A percentile compares a stretch with the other conserved stretches of the same genome.
Evolutionary conservation across 2,888 invertebrate genomes (phyloP).

Genomic region (Leptopilina myrica): DNA sequence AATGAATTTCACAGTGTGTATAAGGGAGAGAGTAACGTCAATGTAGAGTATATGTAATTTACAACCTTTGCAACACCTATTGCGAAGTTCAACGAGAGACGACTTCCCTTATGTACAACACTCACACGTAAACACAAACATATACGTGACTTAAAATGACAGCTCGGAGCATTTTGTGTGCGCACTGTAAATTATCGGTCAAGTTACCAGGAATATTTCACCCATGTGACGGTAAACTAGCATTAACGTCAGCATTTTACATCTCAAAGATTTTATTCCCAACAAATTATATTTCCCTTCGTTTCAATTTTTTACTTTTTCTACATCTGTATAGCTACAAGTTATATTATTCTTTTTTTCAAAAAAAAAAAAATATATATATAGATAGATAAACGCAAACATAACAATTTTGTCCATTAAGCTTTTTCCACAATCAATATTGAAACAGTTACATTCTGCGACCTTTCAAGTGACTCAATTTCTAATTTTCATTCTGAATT

Average conservation of each 20-base stretch:
- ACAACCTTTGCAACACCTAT: constrained; percentile 56
- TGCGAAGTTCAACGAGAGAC: constrained; percentile 10
- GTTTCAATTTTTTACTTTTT: background rate
- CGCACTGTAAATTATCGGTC: constrained; percentile 61
- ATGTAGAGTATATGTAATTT: constrained; percentile 55
- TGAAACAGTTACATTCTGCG: no score
- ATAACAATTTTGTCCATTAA: no score
- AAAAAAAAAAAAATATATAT: no score
- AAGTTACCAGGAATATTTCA: constrained; percentile 64
- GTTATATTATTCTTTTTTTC: background rate
- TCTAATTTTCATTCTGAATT: no score
- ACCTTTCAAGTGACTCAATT: no score
- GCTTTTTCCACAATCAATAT: no score
- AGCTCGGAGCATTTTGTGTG: constrained; percentile 29
- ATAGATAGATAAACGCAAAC: no score
- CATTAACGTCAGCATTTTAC: constrained; percentile 63
- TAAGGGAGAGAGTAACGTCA: constrained; percentile 57
- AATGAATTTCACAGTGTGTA: constrained; percentile 24
- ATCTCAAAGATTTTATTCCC: constrained; percentile 11
- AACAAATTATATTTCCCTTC: constrained; percentile 13
- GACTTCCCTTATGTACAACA: background rate
- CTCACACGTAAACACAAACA: no score
- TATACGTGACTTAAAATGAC: constrained; percentile 6
- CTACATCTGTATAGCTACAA: background rate
- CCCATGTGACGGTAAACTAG: constrained; percentile 63